Percentiles rank a stretch among this genome's conserved stretches.
These are phyloP conservation scores for Carollia perspicillata DNA, from an alignment of 2,113 vertebrate genomes.

Conservation along the genomic window DNA sequence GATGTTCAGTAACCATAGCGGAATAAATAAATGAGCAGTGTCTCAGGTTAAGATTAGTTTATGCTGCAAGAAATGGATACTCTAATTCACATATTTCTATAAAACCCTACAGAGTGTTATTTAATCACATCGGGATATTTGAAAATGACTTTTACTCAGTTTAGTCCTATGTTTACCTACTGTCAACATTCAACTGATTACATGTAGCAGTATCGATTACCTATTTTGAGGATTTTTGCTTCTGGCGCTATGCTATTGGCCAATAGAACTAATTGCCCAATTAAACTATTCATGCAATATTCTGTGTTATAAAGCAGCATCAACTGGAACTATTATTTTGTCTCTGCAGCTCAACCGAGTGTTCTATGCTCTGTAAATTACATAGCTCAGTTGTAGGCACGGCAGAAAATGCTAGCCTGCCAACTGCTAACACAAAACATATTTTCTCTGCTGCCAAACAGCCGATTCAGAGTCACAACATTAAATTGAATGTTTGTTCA, in stretches of 20 bases:
- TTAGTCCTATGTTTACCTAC: background rate
- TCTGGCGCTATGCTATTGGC: background rate
- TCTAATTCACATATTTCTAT: background rate
- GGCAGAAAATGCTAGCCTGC: background rate
- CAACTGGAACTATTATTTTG: slow-evolving; percentile 20
- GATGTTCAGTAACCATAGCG: background rate
- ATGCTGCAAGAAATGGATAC: background rate
- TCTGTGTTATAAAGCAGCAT: slow-evolving; percentile 25
- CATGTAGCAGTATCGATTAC: slow-evolving; percentile 27
- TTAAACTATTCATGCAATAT: slow-evolving; percentile 51
- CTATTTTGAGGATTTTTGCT: slow-evolving; percentile 26
- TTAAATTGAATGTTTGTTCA: background rate
- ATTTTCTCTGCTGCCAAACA: background rate
- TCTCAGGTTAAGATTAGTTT: slow-evolving; percentile 10
- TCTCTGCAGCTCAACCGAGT: background rate
- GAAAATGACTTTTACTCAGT: background rate
- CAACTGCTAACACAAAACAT: background rate
- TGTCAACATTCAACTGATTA: slow-evolving; percentile 18
- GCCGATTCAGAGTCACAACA: slow-evolving; percentile 4
- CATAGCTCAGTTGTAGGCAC: background rate
- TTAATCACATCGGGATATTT: background rate
- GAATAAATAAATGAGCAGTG: background rate
- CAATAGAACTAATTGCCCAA: slow-evolving; percentile 49
- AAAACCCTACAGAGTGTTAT: background rate
- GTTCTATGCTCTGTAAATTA: slow-evolving; percentile 5